Conservation (phyloP, 2,888 invertebrate species). For the Caenorhabditis sp. region DNA sequence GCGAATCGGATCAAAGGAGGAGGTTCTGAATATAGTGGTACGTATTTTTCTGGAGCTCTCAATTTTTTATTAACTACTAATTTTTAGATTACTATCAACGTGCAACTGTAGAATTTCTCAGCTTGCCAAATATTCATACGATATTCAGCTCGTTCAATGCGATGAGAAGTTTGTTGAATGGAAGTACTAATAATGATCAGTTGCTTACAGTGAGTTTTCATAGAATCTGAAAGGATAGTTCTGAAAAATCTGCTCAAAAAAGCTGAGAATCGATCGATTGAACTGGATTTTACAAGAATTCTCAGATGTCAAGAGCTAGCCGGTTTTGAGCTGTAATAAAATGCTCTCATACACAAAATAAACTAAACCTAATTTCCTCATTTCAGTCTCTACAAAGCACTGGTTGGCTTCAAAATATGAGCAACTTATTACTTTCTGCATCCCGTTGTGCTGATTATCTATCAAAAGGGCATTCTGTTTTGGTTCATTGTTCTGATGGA, state of each 20-base stretch:
- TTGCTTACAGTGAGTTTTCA: slow-evolving; percentile 4
- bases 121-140: slow-evolving; percentile 94
- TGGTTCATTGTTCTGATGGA: slow-evolving; percentile 97
- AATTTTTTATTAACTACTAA: slow-evolving; percentile 81
- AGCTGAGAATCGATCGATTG: too few relatives aligned
- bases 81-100: slow-evolving; percentile 87
- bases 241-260: not conserved
- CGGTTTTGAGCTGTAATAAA: too few relatives aligned
- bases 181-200: slow-evolving; percentile 8
- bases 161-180: slow-evolving; percentile 76
- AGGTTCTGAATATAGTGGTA: slow-evolving; percentile 86
- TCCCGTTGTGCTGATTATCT: slow-evolving; percentile 56
- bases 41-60: not conserved
- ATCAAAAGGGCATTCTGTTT: slow-evolving; percentile 79
- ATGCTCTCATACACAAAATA: too few relatives aligned
- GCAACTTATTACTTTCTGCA: slow-evolving; percentile 40
- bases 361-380: not conserved
- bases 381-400: slow-evolving; percentile 54
- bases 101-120: slow-evolving; percentile 96
- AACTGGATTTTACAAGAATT: too few relatives aligned
- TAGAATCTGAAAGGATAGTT: not conserved
- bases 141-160: slow-evolving; percentile 91
- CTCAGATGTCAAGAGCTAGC: too few relatives aligned
- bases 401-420: slow-evolving; percentile 59
- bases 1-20: slow-evolving; percentile 96